Evolutionary conservation across 1,140 invertebrate genomes (phyloP), one percentile per base, ranked within the genome.

Genomic region (Megalopta genalis): DNA sequence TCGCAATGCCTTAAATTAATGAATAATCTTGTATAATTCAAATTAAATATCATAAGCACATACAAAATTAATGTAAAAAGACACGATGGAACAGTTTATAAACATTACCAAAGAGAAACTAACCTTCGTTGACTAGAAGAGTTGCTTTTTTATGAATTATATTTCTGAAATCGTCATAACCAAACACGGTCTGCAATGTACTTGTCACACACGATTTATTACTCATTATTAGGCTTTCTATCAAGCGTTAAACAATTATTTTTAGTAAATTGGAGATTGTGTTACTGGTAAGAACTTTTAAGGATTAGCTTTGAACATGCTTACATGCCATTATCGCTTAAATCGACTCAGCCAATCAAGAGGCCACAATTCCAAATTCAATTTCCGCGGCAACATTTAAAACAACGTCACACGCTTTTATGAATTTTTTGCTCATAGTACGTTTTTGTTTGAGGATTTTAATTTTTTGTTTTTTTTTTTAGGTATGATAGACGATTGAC

Each of bases 91-190:
- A 64, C 0, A 23, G 10, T n/a, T 37, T 54, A 23, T 2, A 39
- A 23, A 46, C 4, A 54, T 12, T 54, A 18, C 8, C 10, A 57
- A 57, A 37, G 9, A 4, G 16, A n/a, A 2, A 67, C 49, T 67
- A 27, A 76, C 74, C 65, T 76, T 23, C 2, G 0, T 8, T 46
- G n/a, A 76, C 54, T 8, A 65, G 8, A 27, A 65, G 14, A 39
- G 23, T 18, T 12, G 52, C 64, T 12, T 76, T 16, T 46, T 32
- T 68, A 1, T 76, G 73, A n/a, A 76, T 14, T 8, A 16, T 6
- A 18, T 69, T 76, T 23, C 46, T 59, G 12, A 76, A 76, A 1
- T 69, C 8, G 23, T 69, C 25, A 0, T 60, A 60, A 0, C 54
- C 52, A 37, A 76, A 74, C 23, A 39, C 32, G 3, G 32, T 18